phyloP scores from a whole-genome alignment of 1,140 invertebrate species.

The Delia radicum region DNA sequence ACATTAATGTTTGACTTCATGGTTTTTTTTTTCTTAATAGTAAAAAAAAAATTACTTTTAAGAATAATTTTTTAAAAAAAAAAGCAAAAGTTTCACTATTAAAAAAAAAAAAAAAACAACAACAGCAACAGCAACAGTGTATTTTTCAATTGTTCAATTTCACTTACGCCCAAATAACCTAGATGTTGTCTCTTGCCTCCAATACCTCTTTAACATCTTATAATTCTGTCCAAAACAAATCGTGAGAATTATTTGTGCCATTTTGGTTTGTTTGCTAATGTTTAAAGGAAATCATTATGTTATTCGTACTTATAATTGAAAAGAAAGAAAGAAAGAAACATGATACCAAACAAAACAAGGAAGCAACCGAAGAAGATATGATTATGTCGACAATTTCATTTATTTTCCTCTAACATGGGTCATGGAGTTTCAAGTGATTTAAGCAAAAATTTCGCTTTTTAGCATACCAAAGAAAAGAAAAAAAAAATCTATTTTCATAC shows the following conservation, averaged over 20 bases:
- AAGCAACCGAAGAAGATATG: neutral
- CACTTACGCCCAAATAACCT: constrained; percentile 22
- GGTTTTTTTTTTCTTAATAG: neutral
- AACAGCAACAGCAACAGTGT: neutral
- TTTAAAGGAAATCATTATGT: constrained; percentile 2
- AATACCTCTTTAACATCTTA: neutral
- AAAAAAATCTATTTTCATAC: neutral
- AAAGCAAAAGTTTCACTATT: constrained; percentile 11
- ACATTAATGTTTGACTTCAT: neutral
- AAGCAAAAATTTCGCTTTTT: constrained; percentile 15
- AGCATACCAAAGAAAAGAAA: neutral
- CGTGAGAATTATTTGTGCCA: constrained; percentile 19
- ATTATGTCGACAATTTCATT: neutral
- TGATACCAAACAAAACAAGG: neutral
- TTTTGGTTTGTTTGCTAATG: neutral
- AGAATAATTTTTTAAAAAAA: neutral
- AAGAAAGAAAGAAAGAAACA: neutral
- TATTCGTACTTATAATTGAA: constrained; percentile 14
- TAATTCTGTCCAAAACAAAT: constrained; percentile 1
- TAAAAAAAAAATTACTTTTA: neutral
- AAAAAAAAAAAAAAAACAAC: no score
- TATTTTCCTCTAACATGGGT: constrained; percentile 9
- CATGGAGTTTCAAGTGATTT: neutral
- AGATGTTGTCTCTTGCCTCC: neutral
- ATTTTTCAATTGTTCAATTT: constrained; percentile 9